phyloP scores from a whole-genome alignment of 2,888 invertebrate species.

The Pherbina coryleti region DNA sequence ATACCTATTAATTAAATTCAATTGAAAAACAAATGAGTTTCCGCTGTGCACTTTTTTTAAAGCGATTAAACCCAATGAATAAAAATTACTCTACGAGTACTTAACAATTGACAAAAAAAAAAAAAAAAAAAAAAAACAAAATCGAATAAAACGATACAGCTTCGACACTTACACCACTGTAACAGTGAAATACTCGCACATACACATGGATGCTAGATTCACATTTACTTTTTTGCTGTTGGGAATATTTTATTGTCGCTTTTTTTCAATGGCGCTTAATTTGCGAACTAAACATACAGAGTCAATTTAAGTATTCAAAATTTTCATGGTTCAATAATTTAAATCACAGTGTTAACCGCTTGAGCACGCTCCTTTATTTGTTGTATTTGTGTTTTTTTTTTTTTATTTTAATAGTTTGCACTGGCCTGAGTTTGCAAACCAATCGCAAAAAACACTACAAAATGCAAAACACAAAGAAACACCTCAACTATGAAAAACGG shows the following conservation, averaged over 20 bases:
- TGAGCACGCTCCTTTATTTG: constrained; percentile 12
- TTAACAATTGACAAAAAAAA: constrained; percentile 3
- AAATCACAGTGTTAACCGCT: constrained; percentile 28
- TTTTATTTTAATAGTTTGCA: constrained; percentile 1
- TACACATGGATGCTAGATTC: background rate
- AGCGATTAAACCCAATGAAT: background rate
- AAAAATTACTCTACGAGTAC: background rate
- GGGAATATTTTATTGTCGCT: background rate
- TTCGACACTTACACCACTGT: background rate
- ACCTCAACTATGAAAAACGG: constrained; percentile 12
- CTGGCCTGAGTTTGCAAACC: background rate
- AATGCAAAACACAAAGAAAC: constrained; percentile 1
- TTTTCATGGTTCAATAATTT: constrained; percentile 33
- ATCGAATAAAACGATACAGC: no score
- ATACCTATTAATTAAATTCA: constrained; percentile 31
- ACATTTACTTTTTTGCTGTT: background rate
- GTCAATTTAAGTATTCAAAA: constrained; percentile 20
- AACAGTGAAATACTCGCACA: background rate
- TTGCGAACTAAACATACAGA: constrained; percentile 10
- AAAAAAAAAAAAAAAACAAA: no score
- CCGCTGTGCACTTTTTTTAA: constrained; percentile 6
- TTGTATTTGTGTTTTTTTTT: background rate
- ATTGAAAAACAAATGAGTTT: constrained; percentile 30
- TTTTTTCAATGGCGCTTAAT: constrained; percentile 32
- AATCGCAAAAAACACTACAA: background rate